phyloP scores from a whole-genome alignment of 2,797 vertebrate species.

The Sparidentex hasta region DNA sequence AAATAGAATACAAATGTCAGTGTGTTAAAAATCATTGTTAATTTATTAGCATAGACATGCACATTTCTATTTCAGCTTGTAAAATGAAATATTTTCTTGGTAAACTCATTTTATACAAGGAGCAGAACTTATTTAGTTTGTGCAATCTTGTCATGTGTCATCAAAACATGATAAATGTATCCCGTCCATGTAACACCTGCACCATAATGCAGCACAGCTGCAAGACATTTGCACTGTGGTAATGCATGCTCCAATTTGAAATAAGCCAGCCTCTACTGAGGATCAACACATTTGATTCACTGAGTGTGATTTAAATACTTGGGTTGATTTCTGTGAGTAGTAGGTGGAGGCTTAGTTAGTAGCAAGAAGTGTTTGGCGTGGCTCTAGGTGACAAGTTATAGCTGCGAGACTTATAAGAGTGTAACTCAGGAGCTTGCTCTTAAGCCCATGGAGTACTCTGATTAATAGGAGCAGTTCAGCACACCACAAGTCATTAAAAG shows the following conservation, averaged over 20 bases:
- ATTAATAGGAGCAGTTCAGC: conserved; percentile 85
- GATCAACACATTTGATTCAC: conserved; percentile 40
- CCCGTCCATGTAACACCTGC: conserved; percentile 5
- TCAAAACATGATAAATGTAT: conserved; percentile 26
- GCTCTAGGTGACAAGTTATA: conserved; percentile 71
- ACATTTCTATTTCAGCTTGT: not conserved
- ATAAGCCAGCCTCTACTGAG: not conserved
- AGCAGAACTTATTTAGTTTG: conserved; percentile 5
- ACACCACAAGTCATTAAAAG: conserved; percentile 86
- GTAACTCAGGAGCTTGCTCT: conserved; percentile 79
- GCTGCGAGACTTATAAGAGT: conserved; percentile 69
- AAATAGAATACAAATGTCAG: conserved; percentile 4
- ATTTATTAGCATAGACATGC: not conserved
- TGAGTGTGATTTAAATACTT: conserved; percentile 28
- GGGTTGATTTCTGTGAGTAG: conserved; percentile 35
- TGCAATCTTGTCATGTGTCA: conserved; percentile 10
- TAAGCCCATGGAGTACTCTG: conserved; percentile 79
- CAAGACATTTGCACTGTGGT: not conserved
- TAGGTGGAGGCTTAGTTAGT: conserved; percentile 35
- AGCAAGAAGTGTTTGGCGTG: conserved; percentile 52
- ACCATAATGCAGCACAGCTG: conserved; percentile 20
- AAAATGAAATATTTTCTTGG: conserved; percentile 1
- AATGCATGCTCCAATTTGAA: conserved; percentile 9
- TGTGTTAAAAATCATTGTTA: conserved; percentile 1
- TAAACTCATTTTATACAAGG: not conserved